These are phyloP conservation scores for Phengaris alcon DNA, from an alignment of 2,888 invertebrate species.

Conservation along the genomic window DNA sequence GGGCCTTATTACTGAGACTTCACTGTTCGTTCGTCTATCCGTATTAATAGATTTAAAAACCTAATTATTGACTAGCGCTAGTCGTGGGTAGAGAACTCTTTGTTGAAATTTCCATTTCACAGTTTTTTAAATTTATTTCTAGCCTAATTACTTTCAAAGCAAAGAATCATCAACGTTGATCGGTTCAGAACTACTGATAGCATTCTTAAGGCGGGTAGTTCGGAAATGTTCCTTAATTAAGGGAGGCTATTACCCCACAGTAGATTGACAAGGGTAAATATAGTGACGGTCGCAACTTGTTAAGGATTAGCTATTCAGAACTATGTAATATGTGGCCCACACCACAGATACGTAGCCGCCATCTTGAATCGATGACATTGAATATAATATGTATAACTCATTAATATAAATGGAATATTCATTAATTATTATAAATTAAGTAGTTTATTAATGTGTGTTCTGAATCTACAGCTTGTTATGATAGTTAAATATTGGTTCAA, in stretches of 20 bases:
- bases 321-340: neutral
- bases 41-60: too few species aligned
- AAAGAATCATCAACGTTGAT: neutral
- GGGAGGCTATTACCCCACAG: neutral
- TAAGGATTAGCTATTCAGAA: neutral
- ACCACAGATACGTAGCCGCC: neutral
- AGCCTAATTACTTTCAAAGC: too few species aligned
- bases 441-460: neutral
- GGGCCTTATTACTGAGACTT: too few species aligned
- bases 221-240: neutral
- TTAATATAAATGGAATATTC: neutral
- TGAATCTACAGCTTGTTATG: neutral
- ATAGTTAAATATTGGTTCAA: neutral
- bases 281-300: neutral
- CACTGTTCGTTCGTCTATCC: too few species aligned
- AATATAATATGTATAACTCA: neutral
- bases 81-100: too few species aligned
- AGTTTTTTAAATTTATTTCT: too few species aligned
- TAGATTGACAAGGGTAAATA: neutral
- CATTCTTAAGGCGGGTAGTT: conserved; percentile 4
- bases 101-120: too few species aligned
- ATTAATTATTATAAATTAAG: neutral
- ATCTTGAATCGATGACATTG: neutral
- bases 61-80: too few species aligned
- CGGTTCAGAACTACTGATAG: neutral